Base-by-base conservation (phyloP, 2,113 vertebrate genomes). In the Gopherus evgoodei region DNA sequence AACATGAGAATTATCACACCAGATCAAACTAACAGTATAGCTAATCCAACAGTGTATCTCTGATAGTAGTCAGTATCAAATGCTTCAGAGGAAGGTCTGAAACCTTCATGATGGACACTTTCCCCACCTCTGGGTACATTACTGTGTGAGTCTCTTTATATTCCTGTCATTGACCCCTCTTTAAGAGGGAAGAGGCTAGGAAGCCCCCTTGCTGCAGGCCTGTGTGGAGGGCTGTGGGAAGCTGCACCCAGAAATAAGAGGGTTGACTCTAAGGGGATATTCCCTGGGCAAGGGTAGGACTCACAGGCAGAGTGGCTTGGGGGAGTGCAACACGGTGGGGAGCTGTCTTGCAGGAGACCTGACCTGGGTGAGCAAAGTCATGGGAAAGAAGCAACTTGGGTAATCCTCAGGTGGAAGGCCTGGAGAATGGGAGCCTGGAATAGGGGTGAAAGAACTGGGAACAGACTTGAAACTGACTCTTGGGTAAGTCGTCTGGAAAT, bases 21-120 rank as follows among this genome's bases (percentile, higher is more conserved):
- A 16, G 42, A 69, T 69, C 72, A 7, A 2, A 22, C 0, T 0
- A 21, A 38, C 1, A 6, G 49, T 8, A 17, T 6, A 1, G 3
- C 1, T 4, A 11, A 50, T 25, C 24, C 42, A 69, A 25, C 38
- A 3, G 56, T 24, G 3, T 17, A 35, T 42, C 21, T 42, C 69
- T 42, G 38, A 42, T n/a, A 27, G 35, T 22, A 35, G 79, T 53
- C 80, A 16, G 29, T 24, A 47, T 6, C 75, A 35, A 35, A 35
- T 44, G 25, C 19, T 21, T 47, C 86, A 1, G 8, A n/a, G 50
- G 54, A 56, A 42, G 35, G 13, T 11, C 10, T 19, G 29, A 12
- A 57, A 50, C 31, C 0, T 13, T 19, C 84, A 19, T 24, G 78
- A 49, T 42, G 54, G 53, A 47, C 1, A 27, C 52, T 53, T 53